phyloP scores from a whole-genome alignment of 2,888 invertebrate genomes.

The Dryococelus australis region DNA sequence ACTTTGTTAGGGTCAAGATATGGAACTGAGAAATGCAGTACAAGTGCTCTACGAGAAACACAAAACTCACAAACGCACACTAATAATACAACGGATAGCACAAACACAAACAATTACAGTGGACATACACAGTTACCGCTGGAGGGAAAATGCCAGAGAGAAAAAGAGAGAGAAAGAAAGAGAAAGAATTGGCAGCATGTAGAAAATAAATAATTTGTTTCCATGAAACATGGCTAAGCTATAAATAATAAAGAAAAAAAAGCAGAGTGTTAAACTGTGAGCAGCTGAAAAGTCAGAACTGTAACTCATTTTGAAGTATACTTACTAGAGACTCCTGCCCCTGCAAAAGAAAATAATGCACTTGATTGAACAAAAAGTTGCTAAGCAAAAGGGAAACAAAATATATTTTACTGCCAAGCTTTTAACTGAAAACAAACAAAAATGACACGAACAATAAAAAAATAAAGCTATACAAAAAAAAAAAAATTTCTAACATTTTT shows the following conservation, averaged over 20 bases:
- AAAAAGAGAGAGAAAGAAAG: neutral
- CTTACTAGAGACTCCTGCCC: conserved; percentile 73
- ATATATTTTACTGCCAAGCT: conserved; percentile 21
- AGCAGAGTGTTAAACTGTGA: conserved; percentile 35
- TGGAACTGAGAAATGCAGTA: too few species aligned
- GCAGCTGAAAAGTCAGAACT: conserved; percentile 34
- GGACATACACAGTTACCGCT: neutral
- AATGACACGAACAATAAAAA: neutral
- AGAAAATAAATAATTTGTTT: neutral
- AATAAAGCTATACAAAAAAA: neutral
- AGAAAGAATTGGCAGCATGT: neutral
- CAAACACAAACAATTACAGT: conserved; percentile 8
- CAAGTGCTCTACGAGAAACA: neutral
- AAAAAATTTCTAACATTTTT: too few species aligned
- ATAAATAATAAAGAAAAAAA: conserved; percentile 28
- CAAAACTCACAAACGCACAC: neutral
- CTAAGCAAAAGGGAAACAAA: conserved; percentile 25
- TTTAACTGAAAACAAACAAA: conserved; percentile 25
- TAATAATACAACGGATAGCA: neutral
- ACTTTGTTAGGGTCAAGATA: too few species aligned
- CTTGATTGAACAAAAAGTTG: conserved; percentile 31
- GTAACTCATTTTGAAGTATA: conserved; percentile 53
- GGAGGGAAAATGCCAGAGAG: neutral
- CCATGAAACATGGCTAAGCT: neutral
- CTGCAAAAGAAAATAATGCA: conserved; percentile 58